Evolutionary conservation across 2,113 vertebrate species (phyloP), one percentile per base, ranked within the genome.

Genomic region (Eolophus roseicapilla): DNA sequence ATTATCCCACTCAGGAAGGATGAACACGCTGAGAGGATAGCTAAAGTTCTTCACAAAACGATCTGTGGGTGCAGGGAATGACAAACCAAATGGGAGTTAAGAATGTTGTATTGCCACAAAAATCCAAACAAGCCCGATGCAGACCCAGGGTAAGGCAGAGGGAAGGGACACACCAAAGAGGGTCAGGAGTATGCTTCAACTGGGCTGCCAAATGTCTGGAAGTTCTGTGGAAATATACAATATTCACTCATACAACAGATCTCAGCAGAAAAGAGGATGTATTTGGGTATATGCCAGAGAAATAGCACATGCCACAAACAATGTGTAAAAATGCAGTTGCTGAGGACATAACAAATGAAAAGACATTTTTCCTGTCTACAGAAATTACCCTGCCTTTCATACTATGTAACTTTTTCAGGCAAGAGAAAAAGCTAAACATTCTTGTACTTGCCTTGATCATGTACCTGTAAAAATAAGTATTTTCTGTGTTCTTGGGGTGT

Each of bases 61-160:
- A 86, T n/a, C 37, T 63, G 21, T 10, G n/a, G 12, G 27, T 64
- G 5, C 44, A 70, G 35, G 23, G 20, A 18, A 55, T 43, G 46
- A 55, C 76, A 89, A 65, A 82, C 16, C 21, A 41, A 88, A 52
- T 24, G 31, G 20, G 31, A 88, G 29, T 70, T 43, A 44, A 37
- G n/a, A 63, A 62, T 9, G 21, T 11, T 2, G 1, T 21, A 43
- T n/a, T 68, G 49, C 33, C 49, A 77, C 55, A 78, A 31, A 43
- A 85, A 37, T 13, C 50, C 27, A 55, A 69, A 52, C 4, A 35
- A 88, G 46, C 50, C 19, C 0, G 1, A 13, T 0, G 1, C 10
- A 89, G 69, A 74, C 3, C 29, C 57, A 76, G 63, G 59, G 59
- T 24, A 60, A 73, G 24, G 59, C 28, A 69, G 47, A 67, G 33